Base-by-base conservation (phyloP, 64 coral and sea anemone genomes). In the Actinia tenebrosa region DNA sequence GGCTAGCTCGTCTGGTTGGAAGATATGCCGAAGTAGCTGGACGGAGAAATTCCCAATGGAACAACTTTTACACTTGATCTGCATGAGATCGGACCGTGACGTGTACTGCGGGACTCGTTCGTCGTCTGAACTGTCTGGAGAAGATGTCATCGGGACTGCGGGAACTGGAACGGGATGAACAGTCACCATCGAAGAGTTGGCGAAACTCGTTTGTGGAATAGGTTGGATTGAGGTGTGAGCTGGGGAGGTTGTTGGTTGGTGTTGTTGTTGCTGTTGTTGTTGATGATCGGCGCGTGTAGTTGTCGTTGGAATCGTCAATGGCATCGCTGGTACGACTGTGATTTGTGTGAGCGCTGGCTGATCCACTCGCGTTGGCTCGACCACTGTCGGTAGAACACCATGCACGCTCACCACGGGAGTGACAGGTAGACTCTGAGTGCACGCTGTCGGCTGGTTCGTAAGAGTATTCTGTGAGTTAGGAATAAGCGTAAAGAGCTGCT, bases 1-100 rank as follows among this genome's bases (percentile, higher is more conserved):
- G 1, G 91, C 91, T 5, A 97, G 85, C 56, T 97, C 94, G 47
- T 3, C 11, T 16, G 89, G 69, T 20, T 90, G 71, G 56, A 92
- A 97, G 79, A 97, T 83, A 62, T 92, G 88, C 61, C 94, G 81
- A 22, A 97, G 61, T 1, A 97, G 58, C 53, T 97, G 94, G 17
- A 97, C 94, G 60, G 94, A 91, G 71, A 97, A 97, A 59, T 97
- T 97, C 22, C 94, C 94, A 26, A 97, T 92, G 7, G 94, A 97
- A 52, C 94, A 97, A 22, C 91, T 93, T 77, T 97, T 97, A 30
- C 91, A 92, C 80, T 92, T 89, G 66, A 97, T 97, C 53, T 97
- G 94, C 62, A 89, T 86, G 30, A 97, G 87, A 53, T 92, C 94
- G 15, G 91, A 84, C 2, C 89, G 84, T 26, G 88, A 86, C 37